Evolutionary conservation across 1,140 invertebrate genomes (phyloP).

Genomic region (Philopotamus ludificatus): DNA sequence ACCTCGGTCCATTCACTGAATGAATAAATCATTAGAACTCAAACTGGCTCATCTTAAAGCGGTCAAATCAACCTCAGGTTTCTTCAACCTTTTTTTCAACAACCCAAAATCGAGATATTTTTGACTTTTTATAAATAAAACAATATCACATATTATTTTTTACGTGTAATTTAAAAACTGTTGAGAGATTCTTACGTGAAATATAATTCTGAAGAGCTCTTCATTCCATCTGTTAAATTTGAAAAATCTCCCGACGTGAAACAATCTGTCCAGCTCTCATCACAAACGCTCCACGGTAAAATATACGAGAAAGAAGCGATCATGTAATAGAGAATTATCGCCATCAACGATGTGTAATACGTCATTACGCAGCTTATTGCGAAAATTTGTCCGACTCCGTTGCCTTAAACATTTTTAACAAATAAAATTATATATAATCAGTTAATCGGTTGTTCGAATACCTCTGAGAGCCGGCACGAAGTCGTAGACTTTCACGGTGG

Average conservation of each 20-base stretch:
- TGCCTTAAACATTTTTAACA: constrained; percentile 52
- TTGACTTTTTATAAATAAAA: too few relatives aligned
- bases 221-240: neutral
- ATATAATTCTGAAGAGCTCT: constrained; percentile 47
- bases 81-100: too few relatives aligned
- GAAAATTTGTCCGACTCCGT: constrained; percentile 73
- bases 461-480: constrained; percentile 57
- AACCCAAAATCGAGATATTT: too few relatives aligned
- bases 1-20: too few relatives aligned
- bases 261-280: constrained; percentile 59
- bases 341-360: constrained; percentile 73
- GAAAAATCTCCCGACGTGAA: constrained; percentile 45
- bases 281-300: constrained; percentile 69
- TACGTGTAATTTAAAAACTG: too few relatives aligned
- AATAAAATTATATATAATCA: neutral
- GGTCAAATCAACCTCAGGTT: too few relatives aligned
- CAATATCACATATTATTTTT: too few relatives aligned
- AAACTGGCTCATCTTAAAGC: too few relatives aligned
- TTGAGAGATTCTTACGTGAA: constrained; percentile 54
- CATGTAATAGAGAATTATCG: constrained; percentile 68
- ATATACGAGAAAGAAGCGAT: constrained; percentile 61
- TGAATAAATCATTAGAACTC: too few relatives aligned
- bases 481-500: constrained; percentile 61
- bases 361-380: constrained; percentile 71
- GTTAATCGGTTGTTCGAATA: constrained; percentile 36